Percentiles rank a stretch among this genome's conserved stretches.
phyloP scores from a whole-genome alignment of 2,797 vertebrate genomes.

The Luscinia megarhynchos region DNA sequence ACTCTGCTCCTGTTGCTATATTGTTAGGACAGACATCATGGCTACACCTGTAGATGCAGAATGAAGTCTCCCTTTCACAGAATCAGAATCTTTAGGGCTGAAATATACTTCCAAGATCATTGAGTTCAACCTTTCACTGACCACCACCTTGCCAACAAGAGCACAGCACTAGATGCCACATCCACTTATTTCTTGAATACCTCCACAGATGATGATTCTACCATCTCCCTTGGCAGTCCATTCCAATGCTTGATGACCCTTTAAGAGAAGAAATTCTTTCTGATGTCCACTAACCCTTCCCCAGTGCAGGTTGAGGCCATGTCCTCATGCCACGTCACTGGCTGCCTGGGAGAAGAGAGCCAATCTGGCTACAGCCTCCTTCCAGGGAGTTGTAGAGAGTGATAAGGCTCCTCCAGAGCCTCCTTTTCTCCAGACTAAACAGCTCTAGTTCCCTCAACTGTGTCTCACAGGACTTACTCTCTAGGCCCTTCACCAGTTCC shows the following conservation, averaged over 20 bases:
- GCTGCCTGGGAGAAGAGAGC: not conserved
- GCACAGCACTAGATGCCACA: not conserved
- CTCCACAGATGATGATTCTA: not conserved
- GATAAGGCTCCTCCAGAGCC: not conserved
- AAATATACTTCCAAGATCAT: not conserved
- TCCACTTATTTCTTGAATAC: not conserved
- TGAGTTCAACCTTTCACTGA: fast-evolving
- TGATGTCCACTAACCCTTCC: not conserved
- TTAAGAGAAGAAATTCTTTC: not conserved
- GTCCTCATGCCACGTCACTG: fast-evolving
- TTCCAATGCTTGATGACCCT: fast-evolving
- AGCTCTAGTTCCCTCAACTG: not conserved
- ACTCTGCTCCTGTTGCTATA: not conserved
- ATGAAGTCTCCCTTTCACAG: not conserved
- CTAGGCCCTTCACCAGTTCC: not conserved
- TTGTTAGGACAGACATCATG: not conserved
- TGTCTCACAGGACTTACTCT: not conserved
- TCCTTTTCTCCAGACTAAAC: not conserved
- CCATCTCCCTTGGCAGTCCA: no score
- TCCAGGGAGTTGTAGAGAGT: not conserved
- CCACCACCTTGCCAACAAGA: not conserved
- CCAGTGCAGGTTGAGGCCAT: not conserved
- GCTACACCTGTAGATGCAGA: not conserved
- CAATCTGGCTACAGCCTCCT: no score
- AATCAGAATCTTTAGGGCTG: not conserved